Base-by-base conservation (phyloP, 2,797 vertebrate species). In the Alectoris magna region DNA sequence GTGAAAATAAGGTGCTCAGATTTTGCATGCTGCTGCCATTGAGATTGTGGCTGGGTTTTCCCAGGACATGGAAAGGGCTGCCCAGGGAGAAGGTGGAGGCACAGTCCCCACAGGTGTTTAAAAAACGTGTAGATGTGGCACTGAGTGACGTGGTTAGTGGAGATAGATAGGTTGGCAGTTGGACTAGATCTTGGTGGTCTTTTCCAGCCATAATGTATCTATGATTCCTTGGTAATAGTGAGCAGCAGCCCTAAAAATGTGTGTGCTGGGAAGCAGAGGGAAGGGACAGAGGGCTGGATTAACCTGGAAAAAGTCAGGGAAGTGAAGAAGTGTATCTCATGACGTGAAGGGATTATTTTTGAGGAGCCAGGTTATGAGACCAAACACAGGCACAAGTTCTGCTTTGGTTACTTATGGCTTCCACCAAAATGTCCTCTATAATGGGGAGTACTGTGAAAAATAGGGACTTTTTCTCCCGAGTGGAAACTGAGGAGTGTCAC, bases 351-450 rank as follows among this genome's bases (percentile, higher is more conserved):
- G 29, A 58, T 55, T 1, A 17, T 69, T 44, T 68, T n/a, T 67
- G 70, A 67, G 56, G 14, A 80, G 39, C 17, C 8, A 0, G 0
- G 15, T 29, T 58, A 15, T 24, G 62, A 90, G n/a, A 34, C 16
- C 31, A 5, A 46, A 26, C n/a, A 8, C 1, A 16, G 59, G 53
- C 12, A 6, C 27, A 8, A 8, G 5, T 21, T 73, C 43, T 72
- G 36, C 55, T 86, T 72, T 46, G 68, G 41, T 67, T 24, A 26
- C 2, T 79, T 64, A 56, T 0, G 0, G 31, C 66, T 87, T 76
- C 26, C 38, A 58, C 10, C 9, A 31, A 43, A n/a, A 89, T 31
- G 1, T 58, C 31, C 53, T 69, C 29, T 66, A 24, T 78, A 72
- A 55, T 3, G n/a, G 18, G 51, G 21, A 76, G 3, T 31, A 56